Evolutionary conservation across 2,113 vertebrate species (phyloP), one percentile per base, ranked within the genome.

Genomic region (Entomyzon cyanotis): DNA sequence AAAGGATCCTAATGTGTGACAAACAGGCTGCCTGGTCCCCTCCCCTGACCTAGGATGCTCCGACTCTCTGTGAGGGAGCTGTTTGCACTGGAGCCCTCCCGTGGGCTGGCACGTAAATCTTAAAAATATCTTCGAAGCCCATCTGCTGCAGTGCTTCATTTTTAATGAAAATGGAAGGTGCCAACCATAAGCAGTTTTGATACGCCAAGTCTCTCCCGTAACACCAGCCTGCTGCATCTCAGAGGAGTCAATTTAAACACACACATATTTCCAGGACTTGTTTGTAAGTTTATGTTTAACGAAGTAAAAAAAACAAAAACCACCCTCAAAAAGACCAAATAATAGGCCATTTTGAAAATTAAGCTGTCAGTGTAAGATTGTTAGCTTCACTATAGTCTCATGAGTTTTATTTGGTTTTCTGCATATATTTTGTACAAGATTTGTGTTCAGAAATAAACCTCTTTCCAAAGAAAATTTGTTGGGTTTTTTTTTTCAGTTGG

Each of bases 81-180:
- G 81, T 95, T 97, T 97, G 94, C 89, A 84, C 41, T 94, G 93
- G 94, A 98, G 94, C 56, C 91, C 90, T 96, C 97, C 92, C 90
- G 68, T 93, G 91, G 91, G 96, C 95, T 97, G 97, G 76, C 83
- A 96, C 28, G 37, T 95, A 96, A 96, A 96, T 96, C 97, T 97
- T 97, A 95, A 96, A 97, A 96, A 97, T 93, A 97, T 96, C 95
- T 98, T 97, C 14, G 62, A 96, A 97, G 96, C 37, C 91, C 91
- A 97, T 97, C 96, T 97, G 96, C 90, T 96, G 25, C n/a, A 80
- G 68, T 93, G 44, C 74, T 98, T 97, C 93, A 96, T 97, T 98
- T 97, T 97, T 97, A 97, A 97, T 97, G 93, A 94, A 98, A 98
- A 96, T 84, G 69, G 81, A 97, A 96, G 93, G 53, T 95, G 87